A percentile compares a stretch with the other conserved stretches of the same genome.
phyloP scores from a whole-genome alignment of 2,888 invertebrate genomes.

The Adela reaumurella region DNA sequence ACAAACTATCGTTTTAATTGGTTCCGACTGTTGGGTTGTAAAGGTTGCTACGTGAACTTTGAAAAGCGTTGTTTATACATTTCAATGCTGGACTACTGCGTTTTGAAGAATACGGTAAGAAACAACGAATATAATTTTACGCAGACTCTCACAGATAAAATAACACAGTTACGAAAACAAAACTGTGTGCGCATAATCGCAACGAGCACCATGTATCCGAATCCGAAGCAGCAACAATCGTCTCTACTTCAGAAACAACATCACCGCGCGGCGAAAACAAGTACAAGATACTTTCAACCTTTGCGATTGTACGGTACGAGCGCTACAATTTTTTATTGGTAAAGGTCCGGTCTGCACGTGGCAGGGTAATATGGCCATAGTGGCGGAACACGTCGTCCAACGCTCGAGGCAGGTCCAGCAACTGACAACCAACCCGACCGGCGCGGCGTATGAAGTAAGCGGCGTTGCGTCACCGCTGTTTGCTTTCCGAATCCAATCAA shows the following conservation, averaged over 20 bases:
- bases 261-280: too few species aligned
- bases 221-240: too few species aligned
- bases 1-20: conserved; percentile 27
- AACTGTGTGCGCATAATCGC: too few species aligned
- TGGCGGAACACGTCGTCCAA: background rate
- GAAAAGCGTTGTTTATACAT: background rate
- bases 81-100: too few species aligned
- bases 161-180: too few species aligned
- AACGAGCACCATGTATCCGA: too few species aligned
- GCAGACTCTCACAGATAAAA: too few species aligned
- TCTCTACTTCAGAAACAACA: too few species aligned
- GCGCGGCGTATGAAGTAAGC: background rate
- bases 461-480: conserved; percentile 21
- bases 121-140: too few species aligned
- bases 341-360: background rate
- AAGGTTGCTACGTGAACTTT: background rate
- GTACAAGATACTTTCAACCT: too few species aligned
- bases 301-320: too few species aligned
- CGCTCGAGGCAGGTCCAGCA: background rate
- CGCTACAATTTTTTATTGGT: background rate
- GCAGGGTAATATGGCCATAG: background rate
- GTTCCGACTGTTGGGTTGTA: conserved; percentile 19
- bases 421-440: background rate
- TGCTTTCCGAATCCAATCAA: conserved; percentile 22
- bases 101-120: too few species aligned